Conservation (phyloP, 2,797 vertebrate genomes). For the Falco cherrug region DNA sequence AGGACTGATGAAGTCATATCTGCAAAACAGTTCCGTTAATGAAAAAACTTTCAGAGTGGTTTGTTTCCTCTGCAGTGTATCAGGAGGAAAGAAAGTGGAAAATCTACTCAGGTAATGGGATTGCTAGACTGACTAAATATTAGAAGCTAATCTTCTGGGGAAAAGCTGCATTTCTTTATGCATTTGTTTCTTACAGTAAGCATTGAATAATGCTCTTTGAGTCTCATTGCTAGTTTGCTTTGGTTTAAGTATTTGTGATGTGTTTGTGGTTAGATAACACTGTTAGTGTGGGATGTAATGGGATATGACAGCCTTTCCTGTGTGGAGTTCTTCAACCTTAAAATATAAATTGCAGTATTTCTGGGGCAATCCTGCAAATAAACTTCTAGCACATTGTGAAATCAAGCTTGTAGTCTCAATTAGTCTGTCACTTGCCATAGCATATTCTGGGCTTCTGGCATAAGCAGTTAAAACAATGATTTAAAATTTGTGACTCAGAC, state of each 20-base stretch:
- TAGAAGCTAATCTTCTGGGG: background rate
- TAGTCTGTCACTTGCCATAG: constrained; percentile 5
- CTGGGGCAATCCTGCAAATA: constrained; percentile 12
- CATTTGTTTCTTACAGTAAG: background rate
- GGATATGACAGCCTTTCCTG: background rate
- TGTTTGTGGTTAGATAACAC: background rate
- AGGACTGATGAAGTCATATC: background rate
- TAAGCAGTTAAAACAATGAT: background rate
- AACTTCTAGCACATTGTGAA: constrained; percentile 1
- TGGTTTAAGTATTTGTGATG: constrained; percentile 16
- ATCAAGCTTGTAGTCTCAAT: constrained; percentile 37
- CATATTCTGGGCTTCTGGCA: constrained; percentile 17
- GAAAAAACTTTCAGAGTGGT: constrained; percentile 1
- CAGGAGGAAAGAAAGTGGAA: background rate
- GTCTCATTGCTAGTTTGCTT: background rate
- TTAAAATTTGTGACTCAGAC: background rate
- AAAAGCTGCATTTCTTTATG: background rate
- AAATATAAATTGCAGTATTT: constrained; percentile 22
- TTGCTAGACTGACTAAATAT: background rate
- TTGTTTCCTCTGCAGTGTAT: background rate
- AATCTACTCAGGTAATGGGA: background rate
- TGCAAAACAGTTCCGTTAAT: background rate
- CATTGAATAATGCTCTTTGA: background rate
- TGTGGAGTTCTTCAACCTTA: constrained; percentile 33
- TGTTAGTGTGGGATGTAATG: background rate